phyloP scores from a whole-genome alignment of 2,888 invertebrate species.

The Synergus japonicus region DNA sequence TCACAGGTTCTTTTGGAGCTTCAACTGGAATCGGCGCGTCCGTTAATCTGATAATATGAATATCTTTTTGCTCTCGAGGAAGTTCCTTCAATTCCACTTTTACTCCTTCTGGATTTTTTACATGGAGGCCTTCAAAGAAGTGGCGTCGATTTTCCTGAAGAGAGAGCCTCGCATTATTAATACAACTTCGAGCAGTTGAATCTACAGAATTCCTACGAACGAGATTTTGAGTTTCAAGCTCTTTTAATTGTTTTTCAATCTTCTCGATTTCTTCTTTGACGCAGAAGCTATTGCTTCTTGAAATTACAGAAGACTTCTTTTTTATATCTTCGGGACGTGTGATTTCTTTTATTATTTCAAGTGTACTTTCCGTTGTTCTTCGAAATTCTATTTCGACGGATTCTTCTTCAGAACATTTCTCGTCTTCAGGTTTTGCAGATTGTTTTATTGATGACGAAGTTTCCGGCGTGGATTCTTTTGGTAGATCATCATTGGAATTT shows the following conservation, averaged over 20 bases:
- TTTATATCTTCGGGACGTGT: constrained; percentile 54
- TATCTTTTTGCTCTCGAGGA: constrained; percentile 69
- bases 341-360: constrained; percentile 78
- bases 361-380: constrained; percentile 19
- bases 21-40: constrained; percentile 61
- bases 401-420: background rate
- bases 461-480: background rate
- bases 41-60: constrained; percentile 66
- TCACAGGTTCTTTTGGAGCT: constrained; percentile 65
- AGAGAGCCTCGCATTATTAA: constrained; percentile 57
- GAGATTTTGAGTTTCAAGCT: constrained; percentile 62
- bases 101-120: constrained; percentile 51
- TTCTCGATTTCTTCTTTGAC: constrained; percentile 74
- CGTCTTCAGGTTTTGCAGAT: background rate
- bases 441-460: background rate
- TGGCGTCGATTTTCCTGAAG: constrained; percentile 66
- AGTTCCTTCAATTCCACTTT: constrained; percentile 65
- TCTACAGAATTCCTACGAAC: constrained; percentile 48
- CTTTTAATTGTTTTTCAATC: constrained; percentile 71
- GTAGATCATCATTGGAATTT: constrained; percentile 21
- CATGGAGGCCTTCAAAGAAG: constrained; percentile 68
- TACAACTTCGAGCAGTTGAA: constrained; percentile 17
- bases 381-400: constrained; percentile 60
- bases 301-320: constrained; percentile 59
- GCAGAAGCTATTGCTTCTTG: constrained; percentile 68